Base-by-base conservation (phyloP, 92 coral and sea anemone species). In the Phenganax marumi region DNA sequence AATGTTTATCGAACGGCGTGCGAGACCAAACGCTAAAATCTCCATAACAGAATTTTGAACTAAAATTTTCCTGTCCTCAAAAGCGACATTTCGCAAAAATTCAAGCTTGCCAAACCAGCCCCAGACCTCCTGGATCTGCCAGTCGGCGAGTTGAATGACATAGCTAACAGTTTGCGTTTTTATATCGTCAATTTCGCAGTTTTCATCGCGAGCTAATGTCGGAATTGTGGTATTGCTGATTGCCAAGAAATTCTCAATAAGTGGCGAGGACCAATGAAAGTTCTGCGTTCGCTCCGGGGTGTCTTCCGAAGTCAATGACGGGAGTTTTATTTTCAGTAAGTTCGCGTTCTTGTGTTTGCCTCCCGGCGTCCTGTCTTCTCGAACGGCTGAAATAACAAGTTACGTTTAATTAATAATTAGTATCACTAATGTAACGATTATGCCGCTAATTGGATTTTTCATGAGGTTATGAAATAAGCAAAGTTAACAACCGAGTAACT, bases 331-430 rank as follows among this genome's bases (percentile, higher is more conserved):
- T 78, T 78, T 78, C 12, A 78, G 73, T 21, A 50, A 8, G 73
- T 63, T 63, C 6, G 58, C 73, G 49, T 78, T 78, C 73, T 78
- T 78, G 60, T 78, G 83, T 78, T 78, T 93, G 24, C 99, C 99
- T 7, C 99, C 99, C 0, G 99, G 99, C 3, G 99, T 87, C 52
- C 99, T 84, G 75, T 96, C 99, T 80, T 96, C 99, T 23, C 99
- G 85, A 21, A 96, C 99, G 84, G 99, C 99, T 96, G 50, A 13
- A 79, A 62, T 77, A 73, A 56, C 78, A 24, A 53, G 26, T 17
- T 50, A 13, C 13, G 56, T 6, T 53, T n/a, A 24, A 33, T 24
- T 12, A 23, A 23, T 24, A 8, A 10, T 16, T 24, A 6, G 17
- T 33, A 33, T 33, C 43, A 33, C 43, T 33, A 33, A 2, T 33